Percentiles rank a stretch among this genome's conserved stretches.
phyloP scores from a whole-genome alignment of 1,140 invertebrate species.

The Drosophila tsacasi region DNA sequence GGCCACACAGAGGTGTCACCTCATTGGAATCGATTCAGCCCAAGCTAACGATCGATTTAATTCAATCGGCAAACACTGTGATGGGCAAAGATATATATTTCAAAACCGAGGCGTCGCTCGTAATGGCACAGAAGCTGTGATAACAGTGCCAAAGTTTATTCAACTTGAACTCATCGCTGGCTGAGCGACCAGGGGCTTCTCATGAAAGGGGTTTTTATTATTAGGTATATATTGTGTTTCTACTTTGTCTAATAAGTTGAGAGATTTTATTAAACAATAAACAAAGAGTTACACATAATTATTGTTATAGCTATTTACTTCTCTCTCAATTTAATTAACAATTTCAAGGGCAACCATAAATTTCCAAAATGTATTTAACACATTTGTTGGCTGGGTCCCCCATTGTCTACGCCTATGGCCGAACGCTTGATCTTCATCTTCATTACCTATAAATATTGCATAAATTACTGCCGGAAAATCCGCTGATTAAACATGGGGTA shows the following conservation, averaged over 20 bases:
- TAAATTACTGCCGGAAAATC: slow-evolving; percentile 58
- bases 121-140: slow-evolving; percentile 54
- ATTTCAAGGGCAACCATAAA: slow-evolving; percentile 1
- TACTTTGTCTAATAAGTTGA: neutral
- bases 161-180: slow-evolving; percentile 30
- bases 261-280: neutral
- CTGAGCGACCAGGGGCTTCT: slow-evolving; percentile 9
- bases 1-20: slow-evolving; percentile 36
- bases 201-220: neutral
- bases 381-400: neutral
- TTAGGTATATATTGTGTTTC: neutral
- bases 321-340: neutral
- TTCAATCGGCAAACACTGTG: slow-evolving; percentile 60
- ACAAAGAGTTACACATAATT: neutral
- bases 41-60: slow-evolving; percentile 46
- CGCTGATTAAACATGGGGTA: slow-evolving; percentile 52
- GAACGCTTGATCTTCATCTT: slow-evolving; percentile 33
- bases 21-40: slow-evolving; percentile 29
- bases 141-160: slow-evolving; percentile 53
- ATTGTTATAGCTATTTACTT: neutral
- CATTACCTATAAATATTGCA: slow-evolving; percentile 51
- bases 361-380: neutral
- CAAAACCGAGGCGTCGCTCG: slow-evolving; percentile 45
- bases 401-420: slow-evolving; percentile 15
- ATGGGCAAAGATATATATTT: slow-evolving; percentile 41